Conservation (phyloP, 2,888 invertebrate species). For the Hanleya hanleyi region DNA sequence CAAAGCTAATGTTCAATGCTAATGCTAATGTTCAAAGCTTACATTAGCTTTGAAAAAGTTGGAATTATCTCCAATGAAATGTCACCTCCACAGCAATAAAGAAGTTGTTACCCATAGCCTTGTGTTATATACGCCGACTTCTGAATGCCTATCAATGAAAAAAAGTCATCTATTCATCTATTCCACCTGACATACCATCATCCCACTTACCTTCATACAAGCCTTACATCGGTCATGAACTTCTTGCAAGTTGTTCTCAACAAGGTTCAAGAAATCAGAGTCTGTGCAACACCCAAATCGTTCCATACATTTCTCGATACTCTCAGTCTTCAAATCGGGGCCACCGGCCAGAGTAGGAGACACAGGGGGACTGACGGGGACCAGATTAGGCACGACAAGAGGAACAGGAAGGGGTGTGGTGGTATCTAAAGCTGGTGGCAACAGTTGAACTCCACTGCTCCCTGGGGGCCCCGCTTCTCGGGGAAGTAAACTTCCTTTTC, state of each 20-base stretch:
- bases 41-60: no score
- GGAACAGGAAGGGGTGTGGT: conserved; percentile 56
- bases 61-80: no score
- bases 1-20: no score
- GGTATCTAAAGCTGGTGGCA: conserved; percentile 52
- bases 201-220: conserved; percentile 1
- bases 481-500: neutral
- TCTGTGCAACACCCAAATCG: neutral
- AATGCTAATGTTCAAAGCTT: no score
- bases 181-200: no score
- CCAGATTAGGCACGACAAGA: conserved; percentile 46
- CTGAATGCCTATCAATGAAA: no score
- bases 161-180: no score
- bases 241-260: neutral
- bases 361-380: neutral
- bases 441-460: conserved; percentile 45
- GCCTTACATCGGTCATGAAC: neutral
- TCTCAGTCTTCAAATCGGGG: neutral
- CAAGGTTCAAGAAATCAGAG: neutral
- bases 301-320: neutral
- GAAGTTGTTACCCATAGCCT: no score
- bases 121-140: no score
- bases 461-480: conserved; percentile 29
- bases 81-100: no score
- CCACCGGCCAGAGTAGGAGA: neutral